Evolutionary conservation across 2,113 vertebrate species (phyloP), one percentile per base, ranked within the genome.

Genomic region (Beaufortia kweichowensis): DNA sequence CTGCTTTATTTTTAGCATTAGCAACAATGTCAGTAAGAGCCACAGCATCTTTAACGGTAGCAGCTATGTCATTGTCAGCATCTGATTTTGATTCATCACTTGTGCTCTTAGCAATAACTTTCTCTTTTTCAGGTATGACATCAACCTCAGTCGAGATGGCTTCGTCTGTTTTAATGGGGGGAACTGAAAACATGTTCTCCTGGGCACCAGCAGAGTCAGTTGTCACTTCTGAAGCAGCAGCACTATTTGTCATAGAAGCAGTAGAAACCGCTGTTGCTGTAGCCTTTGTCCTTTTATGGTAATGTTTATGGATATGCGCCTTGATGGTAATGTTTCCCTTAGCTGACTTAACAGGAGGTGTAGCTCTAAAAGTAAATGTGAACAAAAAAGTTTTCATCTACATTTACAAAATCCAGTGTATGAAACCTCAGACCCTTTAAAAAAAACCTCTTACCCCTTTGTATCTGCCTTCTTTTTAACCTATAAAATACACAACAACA

Each of bases 381-480:
- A 28, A 65, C 7, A 72, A 6, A 29, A 15, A 48, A 75, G 3
- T 19, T 4, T 11, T 28, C 3, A 33, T 43, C 24, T 3, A 11
- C 9, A 24, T 66, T 56, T 76, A 21, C 17, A 55, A 43, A 59
- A 33, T 9, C 1, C 6, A 5, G 12, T 41, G 2, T 5, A 43
- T 7, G 46, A 46, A 29, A 7, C 10, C 23, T 41, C 3, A 12
- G 4, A 76, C 10, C 8, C 64, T 57, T 17, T 9, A 12, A 19
- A 9, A 35, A 21, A 35, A 64, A 9, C 10, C 29, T 29, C 77
- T 81, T 82, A 87, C 85, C 81, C 78, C 70, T 83, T 81, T 14
- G 29, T n/a, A 23, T 81, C 81, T 5, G 59, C 4, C 56, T 87
- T 87, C 82, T 81, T 85, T 79, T 81, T 84, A 33, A 76, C 21